A percentile compares a stretch with the other conserved stretches of the same genome.
Evolutionary conservation across 1,140 invertebrate genomes (phyloP).

Genomic region (Cecropterus lyciades): DNA sequence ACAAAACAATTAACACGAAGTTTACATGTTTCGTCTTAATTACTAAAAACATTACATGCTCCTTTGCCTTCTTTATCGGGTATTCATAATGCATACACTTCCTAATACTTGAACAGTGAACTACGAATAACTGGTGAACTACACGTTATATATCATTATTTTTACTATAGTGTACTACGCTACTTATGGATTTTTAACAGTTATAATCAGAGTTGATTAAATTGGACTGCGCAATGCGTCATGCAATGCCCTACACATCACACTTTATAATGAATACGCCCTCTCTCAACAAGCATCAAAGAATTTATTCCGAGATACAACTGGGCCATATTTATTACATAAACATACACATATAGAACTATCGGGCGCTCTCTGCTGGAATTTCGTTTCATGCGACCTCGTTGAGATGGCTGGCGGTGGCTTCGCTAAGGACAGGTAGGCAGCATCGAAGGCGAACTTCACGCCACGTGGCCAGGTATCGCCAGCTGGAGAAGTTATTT

Average conservation of each 20-base stretch:
- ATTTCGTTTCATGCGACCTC: neutral
- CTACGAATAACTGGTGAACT: neutral
- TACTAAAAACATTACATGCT: too few relatives aligned
- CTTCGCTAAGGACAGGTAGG: slow-evolving; percentile 42
- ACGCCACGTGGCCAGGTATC: slow-evolving; percentile 79
- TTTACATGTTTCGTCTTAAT: too few relatives aligned
- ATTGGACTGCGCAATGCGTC: slow-evolving; percentile 17
- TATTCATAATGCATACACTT: too few relatives aligned
- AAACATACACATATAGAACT: slow-evolving; percentile 4
- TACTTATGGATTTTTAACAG: neutral
- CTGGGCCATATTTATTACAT: slow-evolving; percentile 22
- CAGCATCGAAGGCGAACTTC: slow-evolving; percentile 48
- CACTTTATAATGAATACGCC: slow-evolving; percentile 20
- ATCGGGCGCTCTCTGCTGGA: neutral
- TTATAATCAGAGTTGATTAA: slow-evolving; percentile 20
- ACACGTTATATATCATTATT: slow-evolving; percentile 2
- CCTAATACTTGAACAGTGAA: neutral
- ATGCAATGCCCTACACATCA: slow-evolving; percentile 9
- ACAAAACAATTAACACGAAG: too few relatives aligned
- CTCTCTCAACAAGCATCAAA: slow-evolving; percentile 18
- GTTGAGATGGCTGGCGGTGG: neutral
- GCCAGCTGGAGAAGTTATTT: slow-evolving; percentile 82
- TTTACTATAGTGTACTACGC: neutral
- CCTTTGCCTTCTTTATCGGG: too few relatives aligned
- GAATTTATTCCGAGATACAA: slow-evolving; percentile 21